These are phyloP conservation scores for Erithacus rubecula DNA, from an alignment of 2,797 vertebrate genomes.

Conservation along the genomic window DNA sequence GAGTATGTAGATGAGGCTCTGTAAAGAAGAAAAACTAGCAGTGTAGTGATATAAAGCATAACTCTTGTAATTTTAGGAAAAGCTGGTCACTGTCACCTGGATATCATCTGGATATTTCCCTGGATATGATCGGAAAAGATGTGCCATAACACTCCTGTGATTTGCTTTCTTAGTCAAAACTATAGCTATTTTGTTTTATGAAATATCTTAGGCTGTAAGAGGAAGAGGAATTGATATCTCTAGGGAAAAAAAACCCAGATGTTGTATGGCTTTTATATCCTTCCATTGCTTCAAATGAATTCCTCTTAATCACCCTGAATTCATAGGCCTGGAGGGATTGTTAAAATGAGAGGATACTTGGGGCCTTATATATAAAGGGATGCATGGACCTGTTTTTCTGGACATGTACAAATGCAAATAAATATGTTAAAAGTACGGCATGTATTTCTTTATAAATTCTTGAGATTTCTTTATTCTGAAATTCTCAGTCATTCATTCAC, in stretches of 20 bases:
- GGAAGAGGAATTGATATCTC: neutral
- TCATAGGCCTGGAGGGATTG: neutral
- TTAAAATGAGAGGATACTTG: neutral
- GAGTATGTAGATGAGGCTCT: neutral
- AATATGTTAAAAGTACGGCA: neutral
- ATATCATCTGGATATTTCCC: neutral
- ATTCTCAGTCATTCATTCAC: neutral
- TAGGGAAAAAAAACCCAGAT: neutral
- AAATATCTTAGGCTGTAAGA: neutral
- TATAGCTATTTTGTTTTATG: neutral
- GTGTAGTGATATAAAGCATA: neutral
- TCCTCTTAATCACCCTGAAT: neutral
- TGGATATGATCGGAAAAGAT: neutral
- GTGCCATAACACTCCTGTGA: neutral
- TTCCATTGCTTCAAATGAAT: neutral
- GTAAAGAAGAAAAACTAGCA: neutral
- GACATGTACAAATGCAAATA: neutral
- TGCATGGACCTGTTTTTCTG: neutral
- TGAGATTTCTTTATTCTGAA: neutral
- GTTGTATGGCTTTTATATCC: neutral
- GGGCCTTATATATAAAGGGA: neutral
- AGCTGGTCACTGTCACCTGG: neutral
- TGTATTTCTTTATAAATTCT: neutral
- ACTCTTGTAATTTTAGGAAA: neutral
- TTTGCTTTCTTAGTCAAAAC: neutral